Conservation (phyloP, 2,888 invertebrate genomes). For the Junonia oenone region DNA sequence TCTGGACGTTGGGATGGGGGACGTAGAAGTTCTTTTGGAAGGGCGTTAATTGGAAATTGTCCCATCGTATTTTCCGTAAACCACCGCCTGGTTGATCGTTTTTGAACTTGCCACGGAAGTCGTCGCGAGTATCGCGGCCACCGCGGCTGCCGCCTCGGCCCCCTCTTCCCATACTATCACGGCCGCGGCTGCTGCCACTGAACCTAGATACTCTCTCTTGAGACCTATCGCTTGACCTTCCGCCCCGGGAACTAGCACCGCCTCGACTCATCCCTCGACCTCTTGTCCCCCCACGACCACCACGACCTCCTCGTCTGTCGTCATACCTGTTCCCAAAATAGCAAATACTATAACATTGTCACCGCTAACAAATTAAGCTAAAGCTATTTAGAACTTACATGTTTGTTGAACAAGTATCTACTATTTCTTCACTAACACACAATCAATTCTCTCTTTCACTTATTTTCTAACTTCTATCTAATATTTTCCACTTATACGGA, state of each 20-base stretch:
- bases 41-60: conserved; percentile 86
- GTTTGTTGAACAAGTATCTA: conserved; percentile 13
- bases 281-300: conserved; percentile 48
- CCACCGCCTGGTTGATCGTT: conserved; percentile 87
- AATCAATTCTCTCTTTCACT: not conserved
- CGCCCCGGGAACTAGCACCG: conserved; percentile 38
- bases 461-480: not conserved
- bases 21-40: conserved; percentile 97
- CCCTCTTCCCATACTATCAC: conserved; percentile 49
- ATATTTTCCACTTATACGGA: not conserved
- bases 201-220: conserved; percentile 61
- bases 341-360: conserved; percentile 13
- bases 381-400: conserved; percentile 46
- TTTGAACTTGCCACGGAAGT: conserved; percentile 70
- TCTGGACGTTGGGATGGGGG: conserved; percentile 86
- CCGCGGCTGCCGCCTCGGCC: conserved; percentile 54
- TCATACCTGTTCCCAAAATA: conserved; percentile 60
- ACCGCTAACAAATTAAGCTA: conserved; percentile 18
- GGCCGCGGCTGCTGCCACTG: conserved; percentile 49
- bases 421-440: not conserved
- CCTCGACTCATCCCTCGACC: conserved; percentile 39
- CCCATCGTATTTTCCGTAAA: conserved; percentile 93
- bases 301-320: conserved; percentile 70
- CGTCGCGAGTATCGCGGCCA: conserved; percentile 59
- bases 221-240: conserved; percentile 65